Conservation (phyloP, 2,797 vertebrate genomes). For the Sebastes kiyomatsui region DNA sequence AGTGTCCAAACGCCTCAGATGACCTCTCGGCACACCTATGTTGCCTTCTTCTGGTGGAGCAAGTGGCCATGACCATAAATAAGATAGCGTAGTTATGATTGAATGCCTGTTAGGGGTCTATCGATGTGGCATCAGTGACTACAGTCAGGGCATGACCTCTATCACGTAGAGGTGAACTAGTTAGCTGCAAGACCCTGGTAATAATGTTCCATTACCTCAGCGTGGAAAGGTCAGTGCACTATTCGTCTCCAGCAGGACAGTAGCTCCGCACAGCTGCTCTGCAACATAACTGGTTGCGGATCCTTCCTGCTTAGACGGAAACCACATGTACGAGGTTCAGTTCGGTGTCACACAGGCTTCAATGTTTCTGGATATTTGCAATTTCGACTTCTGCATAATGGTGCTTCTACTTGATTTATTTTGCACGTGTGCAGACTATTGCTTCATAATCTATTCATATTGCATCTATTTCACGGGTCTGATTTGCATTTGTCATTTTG, state of each 20-base stretch:
- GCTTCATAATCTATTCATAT: background rate
- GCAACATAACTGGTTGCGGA: background rate
- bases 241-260: background rate
- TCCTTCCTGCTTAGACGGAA: background rate
- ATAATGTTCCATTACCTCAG: background rate
- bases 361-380: background rate
- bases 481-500: background rate
- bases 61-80: background rate
- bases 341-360: background rate
- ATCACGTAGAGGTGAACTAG: background rate
- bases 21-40: background rate
- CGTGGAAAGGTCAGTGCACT: slow-evolving; percentile 40
- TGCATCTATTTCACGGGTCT: background rate
- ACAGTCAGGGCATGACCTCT: background rate
- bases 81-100: background rate
- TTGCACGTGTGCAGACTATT: background rate
- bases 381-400: background rate
- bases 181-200: background rate
- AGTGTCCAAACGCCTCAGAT: background rate
- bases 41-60: background rate
- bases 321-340: background rate
- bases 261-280: slow-evolving; percentile 2
- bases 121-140: background rate
- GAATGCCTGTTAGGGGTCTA: background rate
- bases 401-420: background rate